Conservation (phyloP, 2,113 vertebrate genomes). For the Struthidea cinerea region DNA sequence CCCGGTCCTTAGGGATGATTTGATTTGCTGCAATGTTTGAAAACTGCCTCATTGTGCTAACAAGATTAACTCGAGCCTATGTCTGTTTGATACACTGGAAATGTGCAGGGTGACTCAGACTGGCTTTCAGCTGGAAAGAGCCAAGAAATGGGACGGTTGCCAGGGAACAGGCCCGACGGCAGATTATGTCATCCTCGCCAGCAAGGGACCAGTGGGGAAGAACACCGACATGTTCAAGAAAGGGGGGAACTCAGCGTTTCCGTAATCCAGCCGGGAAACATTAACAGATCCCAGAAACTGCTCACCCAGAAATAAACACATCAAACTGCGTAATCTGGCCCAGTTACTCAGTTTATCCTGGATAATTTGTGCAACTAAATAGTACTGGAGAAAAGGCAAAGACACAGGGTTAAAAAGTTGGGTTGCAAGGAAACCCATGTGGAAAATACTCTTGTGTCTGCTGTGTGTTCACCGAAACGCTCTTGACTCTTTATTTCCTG, state of each 20-base stretch:
- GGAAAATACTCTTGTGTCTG: neutral
- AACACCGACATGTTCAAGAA: conserved; percentile 26
- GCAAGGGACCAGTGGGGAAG: conserved; percentile 50
- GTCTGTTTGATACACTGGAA: conserved; percentile 80
- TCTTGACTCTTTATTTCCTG: neutral
- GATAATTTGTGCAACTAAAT: neutral
- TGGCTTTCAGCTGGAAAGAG: conserved; percentile 72
- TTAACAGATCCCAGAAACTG: neutral
- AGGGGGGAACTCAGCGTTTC: neutral
- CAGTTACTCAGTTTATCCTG: neutral
- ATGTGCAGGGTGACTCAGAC: conserved; percentile 81
- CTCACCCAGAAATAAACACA: neutral
- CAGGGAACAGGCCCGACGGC: conserved; percentile 76
- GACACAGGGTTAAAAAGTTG: neutral
- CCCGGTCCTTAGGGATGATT: conserved; percentile 80
- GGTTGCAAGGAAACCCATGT: neutral
- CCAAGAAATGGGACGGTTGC: conserved; percentile 78
- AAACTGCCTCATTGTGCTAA: conserved; percentile 87
- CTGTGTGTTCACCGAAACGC: neutral
- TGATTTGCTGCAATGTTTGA: conserved; percentile 86
- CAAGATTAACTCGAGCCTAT: conserved; percentile 84
- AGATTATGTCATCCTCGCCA: conserved; percentile 64
- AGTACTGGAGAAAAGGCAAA: neutral
- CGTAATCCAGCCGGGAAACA: neutral
- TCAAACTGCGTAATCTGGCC: neutral